Percentiles rank a stretch among this genome's conserved stretches.
phyloP scores from a whole-genome alignment of 2,888 invertebrate species.

The Trichogramma dendrolimi region DNA sequence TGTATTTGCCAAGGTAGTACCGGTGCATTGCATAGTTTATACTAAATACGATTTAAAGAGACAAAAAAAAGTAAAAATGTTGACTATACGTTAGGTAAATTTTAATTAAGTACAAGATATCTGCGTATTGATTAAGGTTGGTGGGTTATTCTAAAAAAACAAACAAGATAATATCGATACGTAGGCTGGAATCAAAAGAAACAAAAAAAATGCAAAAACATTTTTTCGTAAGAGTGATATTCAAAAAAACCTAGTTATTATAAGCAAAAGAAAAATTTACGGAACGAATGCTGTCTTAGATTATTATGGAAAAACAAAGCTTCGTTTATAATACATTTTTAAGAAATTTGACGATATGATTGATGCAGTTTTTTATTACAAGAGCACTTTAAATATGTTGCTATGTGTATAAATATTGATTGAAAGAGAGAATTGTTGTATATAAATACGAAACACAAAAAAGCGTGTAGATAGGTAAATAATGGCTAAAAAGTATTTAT shows the following conservation, averaged over 20 bases:
- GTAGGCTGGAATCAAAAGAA: too few species aligned
- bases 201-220: too few species aligned
- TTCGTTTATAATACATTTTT: too few species aligned
- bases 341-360: too few species aligned
- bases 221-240: too few species aligned
- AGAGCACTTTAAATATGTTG: slow-evolving; percentile 21
- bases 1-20: slow-evolving; percentile 43
- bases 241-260: too few species aligned
- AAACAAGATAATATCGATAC: too few species aligned
- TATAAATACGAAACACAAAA: slow-evolving; percentile 8
- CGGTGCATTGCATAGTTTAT: slow-evolving; percentile 47
- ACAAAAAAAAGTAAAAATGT: slow-evolving; percentile 27
- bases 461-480: slow-evolving; percentile 18
- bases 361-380: not conserved
- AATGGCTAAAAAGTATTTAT: slow-evolving; percentile 24
- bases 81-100: slow-evolving; percentile 32
- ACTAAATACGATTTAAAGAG: slow-evolving; percentile 23
- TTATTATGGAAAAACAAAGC: too few species aligned
- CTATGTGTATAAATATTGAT: slow-evolving; percentile 13
- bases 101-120: slow-evolving; percentile 5
- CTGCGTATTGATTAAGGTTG: too few species aligned
- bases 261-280: too few species aligned
- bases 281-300: too few species aligned
- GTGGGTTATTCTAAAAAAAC: too few species aligned
- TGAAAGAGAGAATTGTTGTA: slow-evolving; percentile 22